Percentiles rank a stretch among this genome's conserved stretches.
These are phyloP conservation scores for Harpalus rufipes DNA, from an alignment of 2,888 invertebrate genomes.

Conservation along the genomic window DNA sequence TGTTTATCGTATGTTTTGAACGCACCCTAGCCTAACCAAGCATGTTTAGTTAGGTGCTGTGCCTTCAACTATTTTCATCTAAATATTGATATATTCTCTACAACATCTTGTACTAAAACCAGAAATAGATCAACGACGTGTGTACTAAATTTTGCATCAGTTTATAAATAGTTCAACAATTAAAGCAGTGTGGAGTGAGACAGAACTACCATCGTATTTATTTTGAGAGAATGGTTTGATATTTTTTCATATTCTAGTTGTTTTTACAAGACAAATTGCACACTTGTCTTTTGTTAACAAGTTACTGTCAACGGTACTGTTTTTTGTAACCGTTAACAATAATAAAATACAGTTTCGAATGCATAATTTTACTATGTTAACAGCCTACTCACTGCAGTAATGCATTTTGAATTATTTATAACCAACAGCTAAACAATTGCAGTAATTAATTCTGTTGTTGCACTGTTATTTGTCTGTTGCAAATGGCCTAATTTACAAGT, in stretches of 20 bases:
- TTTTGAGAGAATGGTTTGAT: conserved; percentile 37
- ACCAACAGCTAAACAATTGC: conserved; percentile 17
- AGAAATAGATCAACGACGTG: conserved; percentile 25
- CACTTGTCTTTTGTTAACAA: conserved; percentile 15
- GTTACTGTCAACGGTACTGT: conserved; percentile 9
- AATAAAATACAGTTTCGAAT: conserved; percentile 36
- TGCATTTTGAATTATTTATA: conserved; percentile 36
- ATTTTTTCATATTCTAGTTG: conserved; percentile 24
- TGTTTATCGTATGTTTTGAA: conserved; percentile 10
- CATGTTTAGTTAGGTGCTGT: not conserved
- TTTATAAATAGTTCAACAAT: conserved; percentile 9
- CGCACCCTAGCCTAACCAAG: conserved; percentile 24
- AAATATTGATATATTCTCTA: conserved; percentile 22
- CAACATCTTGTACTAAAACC: not conserved
- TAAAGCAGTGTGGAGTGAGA: conserved; percentile 21
- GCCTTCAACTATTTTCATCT: not conserved
- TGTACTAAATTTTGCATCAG: conserved; percentile 17
- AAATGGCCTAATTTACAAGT: not conserved
- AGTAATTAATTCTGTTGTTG: conserved; percentile 26
- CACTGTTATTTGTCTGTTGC: not conserved
- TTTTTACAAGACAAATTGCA: conserved; percentile 7
- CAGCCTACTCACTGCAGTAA: conserved; percentile 1
- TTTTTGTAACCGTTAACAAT: conserved; percentile 4
- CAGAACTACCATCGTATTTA: conserved; percentile 13
- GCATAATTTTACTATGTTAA: conserved; percentile 11